A percentile compares a stretch with the other conserved stretches of the same genome.
Evolutionary conservation across 2,888 invertebrate species (phyloP).

Genomic region (Thecophora atra): DNA sequence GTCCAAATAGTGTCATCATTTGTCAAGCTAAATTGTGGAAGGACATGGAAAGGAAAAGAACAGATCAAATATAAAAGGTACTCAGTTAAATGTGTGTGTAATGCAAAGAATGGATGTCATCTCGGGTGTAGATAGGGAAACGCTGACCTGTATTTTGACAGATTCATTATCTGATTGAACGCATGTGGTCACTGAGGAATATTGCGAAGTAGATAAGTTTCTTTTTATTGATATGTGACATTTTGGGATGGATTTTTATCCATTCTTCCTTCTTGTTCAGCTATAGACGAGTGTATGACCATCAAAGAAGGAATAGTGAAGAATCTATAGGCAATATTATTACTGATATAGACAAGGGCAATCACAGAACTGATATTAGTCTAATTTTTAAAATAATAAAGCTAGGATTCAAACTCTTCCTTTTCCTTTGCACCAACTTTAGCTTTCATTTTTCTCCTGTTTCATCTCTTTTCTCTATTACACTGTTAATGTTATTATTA

Average conservation of each 20-base stretch:
- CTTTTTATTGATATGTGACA: not conserved
- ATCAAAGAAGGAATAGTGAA: no score
- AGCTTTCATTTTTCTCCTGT: not conserved
- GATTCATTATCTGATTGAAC: slow-evolving; percentile 3
- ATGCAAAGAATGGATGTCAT: not conserved
- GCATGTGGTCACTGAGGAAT: not conserved
- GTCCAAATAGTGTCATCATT: slow-evolving; percentile 30
- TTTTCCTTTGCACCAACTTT: not conserved
- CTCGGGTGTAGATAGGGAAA: not conserved
- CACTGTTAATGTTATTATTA: not conserved
- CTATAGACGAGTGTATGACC: no score
- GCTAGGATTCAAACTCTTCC: no score
- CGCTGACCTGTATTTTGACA: not conserved
- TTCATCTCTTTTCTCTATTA: not conserved
- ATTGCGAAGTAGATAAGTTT: not conserved
- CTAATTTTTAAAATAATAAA: no score
- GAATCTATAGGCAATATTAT: no score
- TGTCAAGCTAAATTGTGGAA: not conserved
- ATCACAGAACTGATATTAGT: no score
- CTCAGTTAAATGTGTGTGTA: not conserved
- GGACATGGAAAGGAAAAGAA: not conserved
- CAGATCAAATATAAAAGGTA: not conserved
- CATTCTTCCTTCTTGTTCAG: not conserved
- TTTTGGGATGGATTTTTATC: not conserved
- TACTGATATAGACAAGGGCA: no score